Evolutionary conservation across 1,140 invertebrate species (phyloP), one percentile per base, ranked within the genome.

Genomic region (Danaus plexippus): DNA sequence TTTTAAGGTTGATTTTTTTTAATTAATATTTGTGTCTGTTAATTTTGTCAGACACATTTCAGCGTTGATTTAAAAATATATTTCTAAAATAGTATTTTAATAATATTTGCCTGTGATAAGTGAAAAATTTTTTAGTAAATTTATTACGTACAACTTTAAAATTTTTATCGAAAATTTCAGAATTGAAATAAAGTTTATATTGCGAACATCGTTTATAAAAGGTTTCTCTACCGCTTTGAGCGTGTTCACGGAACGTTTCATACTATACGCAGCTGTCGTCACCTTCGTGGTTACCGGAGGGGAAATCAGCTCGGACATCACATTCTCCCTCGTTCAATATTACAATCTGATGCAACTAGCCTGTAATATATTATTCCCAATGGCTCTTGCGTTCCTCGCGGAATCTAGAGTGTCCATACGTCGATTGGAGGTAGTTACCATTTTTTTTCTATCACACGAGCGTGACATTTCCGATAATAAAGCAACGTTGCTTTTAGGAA

Each of bases 271-370:
- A 11, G 93, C 92, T 9, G 86, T 95, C 44, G 80, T 94, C 50
- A 85, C 90, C 1, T 94, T 90, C 60, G 90, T 94, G 61, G 70
- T 93, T 45, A 74, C 89, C 49, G 90, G 90, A 4, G 89, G 92
- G 12, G 72, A 79, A 7, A 88, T 94, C 57, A 89, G 90, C 1
- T 89, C 93, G 0, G 90, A 92, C 57, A 90, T 91, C 68, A 91
- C 94, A 8, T 95, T 95, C 77, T 91, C 93, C 8, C 87, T 93
- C 57, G 91, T 92, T 41, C 90, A 93, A 54, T 90, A 94, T 65
- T 93, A 92, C 71, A 94, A 95, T 74, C 88, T 91, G 47, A 73
- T 95, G 12, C 91, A 94, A 66, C 73, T 92, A 1, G 91, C 91
- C 12, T 91, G 94, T 86, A 92, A 92, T 11, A 92, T 94, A 60